These are phyloP conservation scores for Forbesichthys papilliferus DNA, from an alignment of 2,113 vertebrate species.

Conservation along the genomic window DNA sequence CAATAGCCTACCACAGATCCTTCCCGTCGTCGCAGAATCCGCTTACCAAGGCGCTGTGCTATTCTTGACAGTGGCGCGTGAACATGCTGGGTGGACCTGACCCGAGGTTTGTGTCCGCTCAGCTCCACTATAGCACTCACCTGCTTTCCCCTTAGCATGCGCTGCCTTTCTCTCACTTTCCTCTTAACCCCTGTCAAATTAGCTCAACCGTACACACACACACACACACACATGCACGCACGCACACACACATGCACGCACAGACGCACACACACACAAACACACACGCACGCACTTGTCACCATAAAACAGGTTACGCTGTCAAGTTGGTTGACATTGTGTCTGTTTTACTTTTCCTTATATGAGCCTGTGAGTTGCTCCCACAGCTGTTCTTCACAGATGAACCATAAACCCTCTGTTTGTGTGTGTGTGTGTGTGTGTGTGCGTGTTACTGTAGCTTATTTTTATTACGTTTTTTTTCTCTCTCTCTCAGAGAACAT, in stretches of 20 bases:
- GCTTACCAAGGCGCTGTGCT: constrained; percentile 59
- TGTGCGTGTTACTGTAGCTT: not conserved
- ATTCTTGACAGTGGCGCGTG: constrained; percentile 64
- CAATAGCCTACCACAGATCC: constrained; percentile 21
- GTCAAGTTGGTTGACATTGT: constrained; percentile 72
- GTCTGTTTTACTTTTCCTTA: constrained; percentile 67
- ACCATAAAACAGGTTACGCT: constrained; percentile 74
- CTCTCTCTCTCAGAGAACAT: not conserved
- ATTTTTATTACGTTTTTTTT: not conserved
- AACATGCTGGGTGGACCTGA: constrained; percentile 61
- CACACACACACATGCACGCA: not conserved
- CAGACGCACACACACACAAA: no score
- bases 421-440: constrained; percentile 21
- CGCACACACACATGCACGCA: constrained; percentile 5
- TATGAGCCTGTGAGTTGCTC: constrained; percentile 61
- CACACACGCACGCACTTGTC: constrained; percentile 45
- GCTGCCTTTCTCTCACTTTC: constrained; percentile 56
- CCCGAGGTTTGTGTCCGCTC: constrained; percentile 6
- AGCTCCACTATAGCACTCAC: constrained; percentile 55
- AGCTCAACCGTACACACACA: constrained; percentile 1
- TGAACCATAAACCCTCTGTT: constrained; percentile 70
- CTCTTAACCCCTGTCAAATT: not conserved
- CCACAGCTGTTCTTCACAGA: constrained; percentile 77
- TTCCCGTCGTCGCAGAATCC: constrained; percentile 52
- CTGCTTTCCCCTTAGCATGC: constrained; percentile 60